Evolutionary conservation across 2,888 invertebrate species (phyloP).

Genomic region (Corbicula japonica): DNA sequence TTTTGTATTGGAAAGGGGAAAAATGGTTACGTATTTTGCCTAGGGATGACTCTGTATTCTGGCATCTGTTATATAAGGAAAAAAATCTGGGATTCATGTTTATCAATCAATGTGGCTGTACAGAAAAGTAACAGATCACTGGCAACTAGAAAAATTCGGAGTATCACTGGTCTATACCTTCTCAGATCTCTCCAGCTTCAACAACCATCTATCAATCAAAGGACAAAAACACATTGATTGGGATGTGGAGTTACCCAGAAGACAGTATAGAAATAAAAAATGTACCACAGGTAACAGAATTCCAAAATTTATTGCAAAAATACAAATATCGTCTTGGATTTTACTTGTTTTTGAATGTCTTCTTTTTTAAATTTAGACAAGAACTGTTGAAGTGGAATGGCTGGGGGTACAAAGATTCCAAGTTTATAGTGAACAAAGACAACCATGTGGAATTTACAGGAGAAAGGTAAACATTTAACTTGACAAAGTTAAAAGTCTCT

Average conservation of each 20-base stretch:
- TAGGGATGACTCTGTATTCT: no score
- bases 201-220: neutral
- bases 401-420: conserved; percentile 99
- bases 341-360: neutral
- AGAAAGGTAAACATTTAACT: conserved; percentile 91
- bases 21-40: no score
- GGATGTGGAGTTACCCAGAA: neutral
- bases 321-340: neutral
- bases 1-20: no score
- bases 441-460: conserved; percentile 93
- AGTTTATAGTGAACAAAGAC: conserved; percentile 91
- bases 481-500: no score
- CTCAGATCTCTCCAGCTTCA: neutral
- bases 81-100: no score
- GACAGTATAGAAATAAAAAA: neutral
- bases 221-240: neutral
- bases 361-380: conserved; percentile 90
- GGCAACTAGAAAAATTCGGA: no score
- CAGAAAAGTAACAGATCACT: no score
- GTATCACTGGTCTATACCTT: no score
- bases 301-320: neutral
- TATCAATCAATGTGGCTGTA: no score
- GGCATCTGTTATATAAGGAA: no score
- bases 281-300: neutral
- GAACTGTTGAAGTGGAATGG: conserved; percentile 99